These are phyloP conservation scores for Podarcis lilfordi DNA, from an alignment of 2,797 vertebrate genomes.

Conservation along the genomic window DNA sequence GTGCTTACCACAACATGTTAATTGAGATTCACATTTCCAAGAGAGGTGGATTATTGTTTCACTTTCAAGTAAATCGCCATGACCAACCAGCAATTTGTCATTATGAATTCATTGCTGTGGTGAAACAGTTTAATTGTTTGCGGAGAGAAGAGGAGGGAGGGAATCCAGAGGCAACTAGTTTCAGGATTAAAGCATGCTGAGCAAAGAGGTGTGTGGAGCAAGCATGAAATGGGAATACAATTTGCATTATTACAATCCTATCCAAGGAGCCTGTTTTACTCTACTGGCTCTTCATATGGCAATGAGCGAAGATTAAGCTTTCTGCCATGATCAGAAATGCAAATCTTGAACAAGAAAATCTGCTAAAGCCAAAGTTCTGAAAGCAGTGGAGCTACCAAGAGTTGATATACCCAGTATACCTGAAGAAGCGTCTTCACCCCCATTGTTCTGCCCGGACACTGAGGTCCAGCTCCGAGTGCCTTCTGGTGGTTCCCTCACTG, in stretches of 20 bases:
- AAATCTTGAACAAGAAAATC: neutral
- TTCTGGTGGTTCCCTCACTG: too few relatives aligned
- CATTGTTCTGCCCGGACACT: too few relatives aligned
- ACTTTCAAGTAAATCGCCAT: slow-evolving; percentile 10
- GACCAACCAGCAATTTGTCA: slow-evolving; percentile 15
- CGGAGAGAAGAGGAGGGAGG: neutral
- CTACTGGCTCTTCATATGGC: neutral
- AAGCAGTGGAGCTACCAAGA: too few relatives aligned
- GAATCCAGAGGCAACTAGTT: neutral
- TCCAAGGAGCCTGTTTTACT: neutral
- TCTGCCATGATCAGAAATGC: neutral
- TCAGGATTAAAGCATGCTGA: neutral
- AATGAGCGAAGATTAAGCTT: neutral
- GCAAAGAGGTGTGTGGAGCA: neutral
- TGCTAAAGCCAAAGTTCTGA: neutral
- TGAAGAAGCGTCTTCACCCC: too few relatives aligned
- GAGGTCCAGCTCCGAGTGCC: too few relatives aligned
- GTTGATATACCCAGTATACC: too few relatives aligned
- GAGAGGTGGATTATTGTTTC: neutral
- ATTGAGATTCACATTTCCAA: slow-evolving; percentile 13
- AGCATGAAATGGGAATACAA: neutral
- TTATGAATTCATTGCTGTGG: slow-evolving; percentile 18
- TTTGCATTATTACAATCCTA: neutral
- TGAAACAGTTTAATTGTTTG: slow-evolving; percentile 7
- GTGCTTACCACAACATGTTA: neutral